phyloP scores from a whole-genome alignment of 2,797 vertebrate species.

The Lithobates pipiens region DNA sequence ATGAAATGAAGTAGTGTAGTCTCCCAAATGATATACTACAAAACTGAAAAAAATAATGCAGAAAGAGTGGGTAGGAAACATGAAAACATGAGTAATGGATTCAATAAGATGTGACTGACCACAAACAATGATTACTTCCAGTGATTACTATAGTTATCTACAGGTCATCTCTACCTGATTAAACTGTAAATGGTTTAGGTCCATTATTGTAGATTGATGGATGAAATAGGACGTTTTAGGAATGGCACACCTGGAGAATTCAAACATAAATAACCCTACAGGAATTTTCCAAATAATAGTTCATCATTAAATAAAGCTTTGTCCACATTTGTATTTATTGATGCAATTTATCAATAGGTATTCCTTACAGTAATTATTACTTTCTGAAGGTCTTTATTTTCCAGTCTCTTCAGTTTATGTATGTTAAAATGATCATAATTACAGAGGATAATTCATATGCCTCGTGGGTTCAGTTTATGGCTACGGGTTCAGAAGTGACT shows the following conservation, averaged over 20 bases:
- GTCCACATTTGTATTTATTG: not conserved
- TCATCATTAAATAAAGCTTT: not conserved
- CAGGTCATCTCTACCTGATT: slow-evolving; percentile 23
- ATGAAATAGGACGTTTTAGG: not conserved
- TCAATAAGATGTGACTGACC: not conserved
- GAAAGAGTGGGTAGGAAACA: not conserved
- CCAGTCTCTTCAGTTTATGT: not conserved
- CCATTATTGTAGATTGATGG: not conserved
- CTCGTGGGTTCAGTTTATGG: not conserved
- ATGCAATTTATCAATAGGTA: not conserved
- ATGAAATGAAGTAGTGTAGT: not conserved
- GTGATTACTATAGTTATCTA: slow-evolving; percentile 1
- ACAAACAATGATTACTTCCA: slow-evolving; percentile 46
- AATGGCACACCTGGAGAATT: slow-evolving; percentile 14
- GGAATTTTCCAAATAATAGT: not conserved
- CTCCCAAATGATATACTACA: not conserved
- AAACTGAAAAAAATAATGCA: not conserved
- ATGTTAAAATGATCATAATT: not conserved
- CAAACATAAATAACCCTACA: not conserved
- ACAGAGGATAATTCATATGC: not conserved
- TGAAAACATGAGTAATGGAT: slow-evolving; percentile 21
- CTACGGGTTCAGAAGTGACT: not conserved
- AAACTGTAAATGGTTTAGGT: slow-evolving; percentile 9
- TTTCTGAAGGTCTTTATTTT: not conserved
- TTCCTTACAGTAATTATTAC: no score